Base-by-base conservation (phyloP, 2,888 invertebrate species). In the Standfussiana lucernea region DNA sequence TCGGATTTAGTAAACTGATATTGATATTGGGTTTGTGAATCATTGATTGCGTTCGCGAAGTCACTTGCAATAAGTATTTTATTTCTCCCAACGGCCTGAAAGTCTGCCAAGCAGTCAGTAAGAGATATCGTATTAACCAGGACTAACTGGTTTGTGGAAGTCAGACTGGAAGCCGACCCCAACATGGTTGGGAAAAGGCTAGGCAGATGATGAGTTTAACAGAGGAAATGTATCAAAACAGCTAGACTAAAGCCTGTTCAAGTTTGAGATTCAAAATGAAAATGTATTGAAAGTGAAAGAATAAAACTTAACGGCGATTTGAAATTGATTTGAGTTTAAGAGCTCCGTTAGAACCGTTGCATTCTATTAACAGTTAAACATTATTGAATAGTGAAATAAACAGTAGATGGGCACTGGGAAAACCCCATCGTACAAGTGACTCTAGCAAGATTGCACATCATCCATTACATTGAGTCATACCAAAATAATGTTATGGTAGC, bases 1-100 rank as follows among this genome's bases (percentile, higher is more conserved):
- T 77, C 64, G 35, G 69, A 40, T 70, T 65, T 35, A 56, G 47
- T 65, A 70, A 78, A 59, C n/a, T 65, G 56, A 77, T 77, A 77
- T n/a, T 37, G 37, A 40, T 32, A 62, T 64, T 40, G 32, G 32
- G 15, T 75, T 45, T 24, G 21, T 77, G 64, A 77, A 56, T 69
- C 77, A 69, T 11, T n/a, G 28, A 13, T 21, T 40, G 47, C 32
- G 28, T 15, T n/a, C 15, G 56, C 37, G n/a, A 32, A 13, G 47
- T 32, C 40, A 66, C 62, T n/a, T 75, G 72, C 37, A 45, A 47
- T 47, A 24, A 61, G 5, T 61, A 35, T 61, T 61, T 35, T 1
- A 35, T 61, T 61, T 61, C 61, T 24, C 24, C 11, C 42, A 42
- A 18, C 18, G 45, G 18, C 45, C 45, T 18, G 45, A 45, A 15